Percentiles rank a stretch among this genome's conserved stretches.
Evolutionary conservation across 2,113 vertebrate species (phyloP).

Genomic region (Aegithalos caudatus): DNA sequence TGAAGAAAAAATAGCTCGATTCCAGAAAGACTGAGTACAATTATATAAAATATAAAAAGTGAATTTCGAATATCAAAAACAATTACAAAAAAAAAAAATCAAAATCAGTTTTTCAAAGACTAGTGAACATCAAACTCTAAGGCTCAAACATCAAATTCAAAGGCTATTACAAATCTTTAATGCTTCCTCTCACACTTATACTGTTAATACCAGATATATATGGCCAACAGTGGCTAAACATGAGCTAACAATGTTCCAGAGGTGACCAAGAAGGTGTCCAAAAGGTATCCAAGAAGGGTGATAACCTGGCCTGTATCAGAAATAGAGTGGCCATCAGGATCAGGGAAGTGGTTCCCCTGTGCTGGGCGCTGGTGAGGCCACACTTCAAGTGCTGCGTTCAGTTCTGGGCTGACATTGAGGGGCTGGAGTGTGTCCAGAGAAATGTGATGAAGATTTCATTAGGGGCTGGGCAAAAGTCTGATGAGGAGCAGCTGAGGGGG

Average conservation of each 20-base stretch:
- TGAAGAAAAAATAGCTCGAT: background rate
- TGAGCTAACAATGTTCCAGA: background rate
- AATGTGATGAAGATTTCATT: background rate
- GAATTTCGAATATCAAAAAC: too few species aligned
- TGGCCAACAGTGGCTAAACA: background rate
- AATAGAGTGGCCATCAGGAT: background rate
- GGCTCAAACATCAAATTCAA: background rate
- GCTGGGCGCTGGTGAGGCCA: background rate
- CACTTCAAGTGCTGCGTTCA: too few species aligned
- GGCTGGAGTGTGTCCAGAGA: background rate
- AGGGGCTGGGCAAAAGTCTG: background rate
- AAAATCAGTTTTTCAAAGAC: background rate
- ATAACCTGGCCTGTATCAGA: background rate
- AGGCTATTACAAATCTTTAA: background rate
- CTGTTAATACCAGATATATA: background rate
- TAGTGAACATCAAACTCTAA: background rate
- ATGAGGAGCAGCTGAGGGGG: too few species aligned
- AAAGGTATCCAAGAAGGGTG: background rate
- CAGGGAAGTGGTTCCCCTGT: background rate
- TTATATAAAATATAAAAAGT: background rate
- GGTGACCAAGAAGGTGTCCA: background rate
- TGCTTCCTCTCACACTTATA: background rate
- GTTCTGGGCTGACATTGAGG: background rate
- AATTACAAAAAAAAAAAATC: too few species aligned
- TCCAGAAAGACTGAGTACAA: background rate